Evolutionary conservation across 1,140 invertebrate genomes (phyloP).

Genomic region (Panulirus ornatus): DNA sequence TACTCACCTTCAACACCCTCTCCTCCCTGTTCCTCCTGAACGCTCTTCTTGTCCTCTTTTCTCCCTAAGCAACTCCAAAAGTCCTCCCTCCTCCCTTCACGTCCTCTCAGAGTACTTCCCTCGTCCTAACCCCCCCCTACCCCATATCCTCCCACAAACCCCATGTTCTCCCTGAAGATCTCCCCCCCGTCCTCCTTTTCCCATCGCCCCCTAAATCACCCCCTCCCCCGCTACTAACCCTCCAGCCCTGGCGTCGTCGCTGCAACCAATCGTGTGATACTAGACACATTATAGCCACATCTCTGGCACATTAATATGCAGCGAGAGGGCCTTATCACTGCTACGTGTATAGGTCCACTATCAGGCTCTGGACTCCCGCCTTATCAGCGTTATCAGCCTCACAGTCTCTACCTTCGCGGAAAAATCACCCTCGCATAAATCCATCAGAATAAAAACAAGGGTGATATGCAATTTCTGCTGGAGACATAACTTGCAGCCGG

Average conservation of each 20-base stretch:
- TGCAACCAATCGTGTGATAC: conserved; percentile 43
- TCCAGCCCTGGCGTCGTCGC: conserved; percentile 11
- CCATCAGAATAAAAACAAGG: conserved; percentile 62
- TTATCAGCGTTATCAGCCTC: not conserved
- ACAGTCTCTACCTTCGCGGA: conserved; percentile 22
- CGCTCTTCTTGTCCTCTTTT: too few species aligned
- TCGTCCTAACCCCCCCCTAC: too few species aligned
- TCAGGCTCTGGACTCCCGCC: not conserved
- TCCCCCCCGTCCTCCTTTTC: not conserved
- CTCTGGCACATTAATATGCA: conserved; percentile 38
- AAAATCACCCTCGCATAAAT: conserved; percentile 58
- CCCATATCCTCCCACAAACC: too few species aligned
- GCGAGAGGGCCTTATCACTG: conserved; percentile 26
- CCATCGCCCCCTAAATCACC: not conserved
- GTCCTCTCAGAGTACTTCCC: too few species aligned
- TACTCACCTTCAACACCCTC: not conserved
- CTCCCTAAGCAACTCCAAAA: too few species aligned
- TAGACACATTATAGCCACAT: conserved; percentile 38
- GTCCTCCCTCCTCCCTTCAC: too few species aligned
- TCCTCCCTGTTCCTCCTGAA: too few species aligned
- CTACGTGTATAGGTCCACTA: conserved; percentile 17
- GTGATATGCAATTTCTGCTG: conserved; percentile 60
- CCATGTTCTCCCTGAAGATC: not conserved
- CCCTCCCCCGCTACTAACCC: not conserved
- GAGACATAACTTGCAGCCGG: conserved; percentile 59